phyloP scores from a whole-genome alignment of 2,797 vertebrate genomes.

The Takifugu rubripes region DNA sequence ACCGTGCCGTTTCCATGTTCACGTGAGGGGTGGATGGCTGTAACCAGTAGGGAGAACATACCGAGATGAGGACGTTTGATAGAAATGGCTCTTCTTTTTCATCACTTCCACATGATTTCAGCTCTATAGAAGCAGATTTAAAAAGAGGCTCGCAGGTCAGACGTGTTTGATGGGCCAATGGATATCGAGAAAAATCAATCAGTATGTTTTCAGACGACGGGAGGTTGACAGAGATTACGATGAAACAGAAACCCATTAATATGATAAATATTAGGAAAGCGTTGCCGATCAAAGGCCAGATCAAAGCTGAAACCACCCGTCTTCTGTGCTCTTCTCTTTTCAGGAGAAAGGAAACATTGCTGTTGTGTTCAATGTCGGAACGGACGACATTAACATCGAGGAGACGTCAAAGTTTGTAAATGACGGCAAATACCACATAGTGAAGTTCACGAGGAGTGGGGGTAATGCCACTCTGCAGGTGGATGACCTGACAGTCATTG shows the following conservation, averaged over 20 bases:
- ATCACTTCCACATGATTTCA: background rate
- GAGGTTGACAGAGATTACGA: too few species aligned
- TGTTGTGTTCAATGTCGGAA: constrained; percentile 98
- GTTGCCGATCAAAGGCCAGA: too few species aligned
- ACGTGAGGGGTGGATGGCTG: too few species aligned
- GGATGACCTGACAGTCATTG: constrained; percentile 97
- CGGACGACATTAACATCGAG: constrained; percentile 97
- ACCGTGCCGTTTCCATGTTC: too few species aligned
- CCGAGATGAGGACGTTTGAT: too few species aligned
- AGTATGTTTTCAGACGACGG: too few species aligned
- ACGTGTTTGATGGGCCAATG: too few species aligned
- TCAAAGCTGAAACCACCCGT: constrained; percentile 15
- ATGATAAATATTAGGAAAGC: background rate
- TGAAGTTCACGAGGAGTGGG: constrained; percentile 97
- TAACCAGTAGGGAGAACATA: too few species aligned
- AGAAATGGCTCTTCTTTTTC: background rate
- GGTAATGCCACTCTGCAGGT: constrained; percentile 99
- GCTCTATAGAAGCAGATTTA: background rate
- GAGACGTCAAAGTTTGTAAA: constrained; percentile 98
- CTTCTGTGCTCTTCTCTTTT: constrained; percentile 53
- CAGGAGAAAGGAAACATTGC: constrained; percentile 97
- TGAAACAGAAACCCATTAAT: too few species aligned
- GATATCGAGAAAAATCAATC: too few species aligned
- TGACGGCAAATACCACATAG: constrained; percentile 98
- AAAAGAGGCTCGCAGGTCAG: background rate